Evolutionary conservation across 2,113 vertebrate genomes (phyloP), one percentile per base, ranked within the genome.

Genomic region (Psammodynastes pulverulentus): DNA sequence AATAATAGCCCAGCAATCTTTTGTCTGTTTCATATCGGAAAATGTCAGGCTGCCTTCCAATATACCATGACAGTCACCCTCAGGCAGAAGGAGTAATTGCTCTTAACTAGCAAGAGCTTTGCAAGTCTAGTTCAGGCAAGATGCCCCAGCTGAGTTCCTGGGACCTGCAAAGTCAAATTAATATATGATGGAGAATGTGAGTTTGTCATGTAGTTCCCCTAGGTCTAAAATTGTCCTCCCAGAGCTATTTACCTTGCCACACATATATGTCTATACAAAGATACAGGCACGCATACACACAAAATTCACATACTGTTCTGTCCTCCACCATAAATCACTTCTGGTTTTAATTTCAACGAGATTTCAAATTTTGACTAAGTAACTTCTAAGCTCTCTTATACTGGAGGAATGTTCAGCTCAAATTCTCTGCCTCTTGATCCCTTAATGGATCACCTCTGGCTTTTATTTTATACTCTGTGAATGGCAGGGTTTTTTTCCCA

Each of bases 1-100:
- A 93, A 93, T 93, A 91, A 93, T 56, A 93, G 92, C 51, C 23
- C 91, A 91, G 91, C 7, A 79, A 85, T 5, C 62, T 3, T 48
- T 91, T 56, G 89, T 91, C 91, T 92, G 1, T 92, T 93, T 92
- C 89, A 67, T 91, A 90, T 46, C 92, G 89, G 92, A 58, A 67
- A 67, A 90, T 89, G 92, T 53, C 92, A 84, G 0, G 53, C 3
- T 84, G 87, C 67, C 86, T 94, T 54, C 79, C 51, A 34, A 87
- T 23, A 1, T 26, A 49, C 24, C 72, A 67, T 58, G 92, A 3
- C 52, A 88, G 92, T 92, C 85, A 86, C 26, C 92, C n/a, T 34
- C 39, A 92, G 92, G 91, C 91, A 94, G 91, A 94, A 72, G 90
- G 48, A 89, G 86, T 72, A 92, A 93, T 54, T 91, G 39, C 52